Percentiles rank a stretch among this genome's conserved stretches.
phyloP scores from a whole-genome alignment of 2,797 vertebrate species.

The Pygocentrus nattereri region DNA sequence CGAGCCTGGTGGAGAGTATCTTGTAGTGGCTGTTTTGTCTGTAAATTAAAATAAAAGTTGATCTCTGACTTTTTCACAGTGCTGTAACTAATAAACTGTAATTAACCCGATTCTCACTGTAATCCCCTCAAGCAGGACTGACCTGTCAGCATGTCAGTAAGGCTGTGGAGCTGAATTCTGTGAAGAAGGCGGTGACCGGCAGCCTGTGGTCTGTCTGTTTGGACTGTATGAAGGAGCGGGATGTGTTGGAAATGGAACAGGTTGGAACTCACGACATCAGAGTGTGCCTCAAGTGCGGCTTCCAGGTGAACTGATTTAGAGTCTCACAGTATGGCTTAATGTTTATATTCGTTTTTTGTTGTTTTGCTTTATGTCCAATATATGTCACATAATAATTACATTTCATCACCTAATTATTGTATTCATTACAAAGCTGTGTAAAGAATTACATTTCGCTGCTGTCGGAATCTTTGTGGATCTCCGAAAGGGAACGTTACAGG shows the following conservation, averaged over 20 bases:
- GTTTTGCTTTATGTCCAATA: too few relatives aligned
- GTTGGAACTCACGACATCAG: constrained; percentile 84
- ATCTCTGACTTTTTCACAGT: too few relatives aligned
- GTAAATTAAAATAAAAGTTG: too few relatives aligned
- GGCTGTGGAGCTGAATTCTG: constrained; percentile 90
- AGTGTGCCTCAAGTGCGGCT: constrained; percentile 94
- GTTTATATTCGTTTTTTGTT: not conserved
- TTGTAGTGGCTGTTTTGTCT: too few relatives aligned
- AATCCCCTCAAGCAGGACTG: constrained; percentile 74
- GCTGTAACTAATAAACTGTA: too few relatives aligned
- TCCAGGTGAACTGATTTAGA: constrained; percentile 80
- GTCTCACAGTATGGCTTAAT: not conserved
- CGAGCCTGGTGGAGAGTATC: too few relatives aligned
- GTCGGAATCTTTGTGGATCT: too few relatives aligned
- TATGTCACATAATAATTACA: too few relatives aligned
- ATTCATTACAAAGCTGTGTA: too few relatives aligned
- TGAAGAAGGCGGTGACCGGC: constrained; percentile 89
- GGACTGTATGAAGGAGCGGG: constrained; percentile 92
- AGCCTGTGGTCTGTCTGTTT: constrained; percentile 89
- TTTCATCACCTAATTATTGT: too few relatives aligned
- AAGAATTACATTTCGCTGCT: too few relatives aligned
- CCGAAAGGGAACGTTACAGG: too few relatives aligned
- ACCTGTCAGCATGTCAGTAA: constrained; percentile 93
- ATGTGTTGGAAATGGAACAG: constrained; percentile 82
- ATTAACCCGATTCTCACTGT: not conserved